Evolutionary conservation across 2,113 vertebrate genomes (phyloP).

Genomic region (Brienomyrus brachyistius): DNA sequence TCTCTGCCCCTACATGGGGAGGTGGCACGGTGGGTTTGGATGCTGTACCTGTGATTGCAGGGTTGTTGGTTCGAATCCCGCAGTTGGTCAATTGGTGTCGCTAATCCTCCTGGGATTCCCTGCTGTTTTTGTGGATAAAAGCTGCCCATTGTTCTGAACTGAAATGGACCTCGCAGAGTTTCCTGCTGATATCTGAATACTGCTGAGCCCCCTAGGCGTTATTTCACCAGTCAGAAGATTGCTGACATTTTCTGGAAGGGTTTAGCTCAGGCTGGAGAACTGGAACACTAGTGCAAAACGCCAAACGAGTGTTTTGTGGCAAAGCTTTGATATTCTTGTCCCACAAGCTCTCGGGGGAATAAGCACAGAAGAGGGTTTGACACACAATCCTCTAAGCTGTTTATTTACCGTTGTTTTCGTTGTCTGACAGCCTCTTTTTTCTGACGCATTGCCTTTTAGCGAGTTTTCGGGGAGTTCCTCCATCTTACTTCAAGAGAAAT

Average conservation of each 20-base stretch:
- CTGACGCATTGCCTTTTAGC: background rate
- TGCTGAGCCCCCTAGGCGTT: background rate
- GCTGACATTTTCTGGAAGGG: background rate
- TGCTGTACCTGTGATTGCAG: background rate
- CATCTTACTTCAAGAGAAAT: background rate
- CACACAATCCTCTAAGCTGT: background rate
- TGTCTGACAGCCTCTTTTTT: background rate
- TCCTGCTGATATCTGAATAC: background rate
- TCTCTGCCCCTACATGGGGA: background rate
- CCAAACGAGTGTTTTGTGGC: background rate
- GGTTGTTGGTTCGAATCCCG: background rate
- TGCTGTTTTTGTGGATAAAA: background rate
- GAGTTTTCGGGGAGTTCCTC: background rate
- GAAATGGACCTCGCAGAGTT: background rate
- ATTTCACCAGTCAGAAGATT: background rate
- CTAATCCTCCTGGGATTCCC: background rate
- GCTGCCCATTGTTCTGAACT: background rate
- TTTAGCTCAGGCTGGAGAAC: background rate
- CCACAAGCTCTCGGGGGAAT: background rate
- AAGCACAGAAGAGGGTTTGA: background rate
- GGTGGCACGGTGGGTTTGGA: background rate
- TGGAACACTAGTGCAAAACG: background rate
- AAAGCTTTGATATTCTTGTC: background rate
- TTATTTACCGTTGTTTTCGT: background rate
- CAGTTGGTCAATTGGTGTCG: background rate